Conservation (phyloP, 2,797 vertebrate genomes). For the Muscicapa striata region DNA sequence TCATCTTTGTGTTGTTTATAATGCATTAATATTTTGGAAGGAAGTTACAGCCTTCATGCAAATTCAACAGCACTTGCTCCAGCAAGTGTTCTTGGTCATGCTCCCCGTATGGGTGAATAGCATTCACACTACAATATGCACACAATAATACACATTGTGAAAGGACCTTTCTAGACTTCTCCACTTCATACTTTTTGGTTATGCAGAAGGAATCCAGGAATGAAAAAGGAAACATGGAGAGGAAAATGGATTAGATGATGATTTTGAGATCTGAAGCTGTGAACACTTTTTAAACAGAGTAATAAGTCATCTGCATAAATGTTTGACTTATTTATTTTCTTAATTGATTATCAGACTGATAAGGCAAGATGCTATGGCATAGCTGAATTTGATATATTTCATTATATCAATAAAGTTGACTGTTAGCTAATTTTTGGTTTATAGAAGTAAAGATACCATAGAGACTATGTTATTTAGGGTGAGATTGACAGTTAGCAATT, state of each 20-base stretch:
- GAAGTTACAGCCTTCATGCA: neutral
- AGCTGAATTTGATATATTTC: slow-evolving; percentile 53
- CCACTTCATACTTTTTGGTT: slow-evolving; percentile 58
- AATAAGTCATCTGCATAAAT: slow-evolving; percentile 56
- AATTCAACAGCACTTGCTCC: neutral
- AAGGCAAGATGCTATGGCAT: slow-evolving; percentile 16
- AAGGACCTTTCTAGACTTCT: slow-evolving; percentile 55
- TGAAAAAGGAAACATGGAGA: slow-evolving; percentile 57
- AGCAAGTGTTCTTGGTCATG: neutral
- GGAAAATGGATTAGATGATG: slow-evolving; percentile 58
- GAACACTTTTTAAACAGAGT: slow-evolving; percentile 70
- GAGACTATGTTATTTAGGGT: slow-evolving; percentile 17
- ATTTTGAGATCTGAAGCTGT: slow-evolving; percentile 68
- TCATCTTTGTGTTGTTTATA: slow-evolving; percentile 32
- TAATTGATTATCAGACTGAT: slow-evolving; percentile 67
- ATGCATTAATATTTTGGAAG: slow-evolving; percentile 58
- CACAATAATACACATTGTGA: neutral
- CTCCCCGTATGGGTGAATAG: neutral
- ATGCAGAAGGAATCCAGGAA: slow-evolving; percentile 66
- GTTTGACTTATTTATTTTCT: slow-evolving; percentile 67
- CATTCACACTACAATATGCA: neutral
- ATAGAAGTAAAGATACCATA: slow-evolving; percentile 37
- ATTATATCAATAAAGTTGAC: slow-evolving; percentile 28
- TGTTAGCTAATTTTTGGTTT: slow-evolving; percentile 49
- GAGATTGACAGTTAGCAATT: neutral